These are phyloP conservation scores for Elaeidobius kamerunicus DNA, from an alignment of 2,888 invertebrate species.

Conservation along the genomic window DNA sequence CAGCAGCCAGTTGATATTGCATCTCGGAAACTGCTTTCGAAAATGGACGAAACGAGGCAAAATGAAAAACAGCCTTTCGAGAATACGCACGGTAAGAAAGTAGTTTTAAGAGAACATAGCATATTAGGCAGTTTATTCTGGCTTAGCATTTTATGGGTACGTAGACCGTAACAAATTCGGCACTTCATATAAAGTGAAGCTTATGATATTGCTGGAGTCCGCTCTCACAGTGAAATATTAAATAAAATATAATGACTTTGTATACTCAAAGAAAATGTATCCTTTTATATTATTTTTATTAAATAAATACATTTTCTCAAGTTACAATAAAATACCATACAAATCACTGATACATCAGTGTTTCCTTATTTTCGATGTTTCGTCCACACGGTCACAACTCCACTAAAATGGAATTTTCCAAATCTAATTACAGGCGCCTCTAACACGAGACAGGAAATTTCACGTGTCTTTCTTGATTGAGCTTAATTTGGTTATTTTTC, in stretches of 20 bases:
- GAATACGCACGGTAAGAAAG: constrained; percentile 16
- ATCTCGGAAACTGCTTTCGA: constrained; percentile 18
- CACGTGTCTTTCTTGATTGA: constrained; percentile 27
- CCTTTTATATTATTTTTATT: too few species aligned
- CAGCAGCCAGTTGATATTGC: constrained; percentile 15
- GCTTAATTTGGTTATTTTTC: constrained; percentile 28
- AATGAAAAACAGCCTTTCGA: constrained; percentile 24
- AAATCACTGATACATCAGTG: too few species aligned
- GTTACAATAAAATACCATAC: too few species aligned
- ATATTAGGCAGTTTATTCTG: constrained; percentile 20
- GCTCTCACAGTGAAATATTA: too few species aligned
- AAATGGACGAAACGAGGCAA: constrained; percentile 22
- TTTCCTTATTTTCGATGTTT: background rate
- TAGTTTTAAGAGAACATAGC: constrained; percentile 16
- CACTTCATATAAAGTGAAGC: constrained; percentile 4
- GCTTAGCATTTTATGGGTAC: constrained; percentile 11
- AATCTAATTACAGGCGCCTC: constrained; percentile 27
- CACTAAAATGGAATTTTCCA: constrained; percentile 20
- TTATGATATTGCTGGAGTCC: constrained; percentile 2
- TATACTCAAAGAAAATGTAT: too few species aligned
- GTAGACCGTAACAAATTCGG: constrained; percentile 18
- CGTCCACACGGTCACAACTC: too few species aligned
- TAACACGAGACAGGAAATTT: constrained; percentile 20
- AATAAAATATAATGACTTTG: too few species aligned
- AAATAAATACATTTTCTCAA: too few species aligned